phyloP scores from a whole-genome alignment of 2,797 vertebrate genomes.

The Eurystomus glaucurus region DNA sequence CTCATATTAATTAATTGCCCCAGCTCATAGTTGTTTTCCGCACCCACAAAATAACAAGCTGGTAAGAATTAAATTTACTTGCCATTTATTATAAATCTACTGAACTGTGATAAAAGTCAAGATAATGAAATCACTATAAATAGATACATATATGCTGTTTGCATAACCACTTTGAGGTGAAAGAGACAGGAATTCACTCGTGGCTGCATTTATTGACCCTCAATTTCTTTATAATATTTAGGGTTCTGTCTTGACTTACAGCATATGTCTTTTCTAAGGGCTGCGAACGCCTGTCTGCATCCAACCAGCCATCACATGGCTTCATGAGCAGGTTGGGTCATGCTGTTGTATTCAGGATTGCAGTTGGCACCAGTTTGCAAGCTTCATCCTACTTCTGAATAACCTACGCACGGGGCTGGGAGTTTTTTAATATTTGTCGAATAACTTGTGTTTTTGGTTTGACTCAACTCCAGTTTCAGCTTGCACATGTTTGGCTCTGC shows the following conservation, averaged over 20 bases:
- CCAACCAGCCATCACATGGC: not conserved
- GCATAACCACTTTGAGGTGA: not conserved
- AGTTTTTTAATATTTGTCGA: not conserved
- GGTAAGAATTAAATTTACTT: not conserved
- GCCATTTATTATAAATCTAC: not conserved
- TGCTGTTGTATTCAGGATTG: not conserved
- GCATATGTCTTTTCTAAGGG: no score
- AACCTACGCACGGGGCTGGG: not conserved
- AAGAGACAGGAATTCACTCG: not conserved
- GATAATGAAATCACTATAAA: not conserved
- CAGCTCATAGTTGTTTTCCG: not conserved
- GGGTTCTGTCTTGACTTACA: not conserved
- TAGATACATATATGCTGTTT: not conserved
- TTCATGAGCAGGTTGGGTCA: slow-evolving; percentile 23
- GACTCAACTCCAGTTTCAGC: not conserved
- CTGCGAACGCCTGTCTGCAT: not conserved
- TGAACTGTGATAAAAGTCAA: not conserved
- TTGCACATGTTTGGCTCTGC: slow-evolving; percentile 11
- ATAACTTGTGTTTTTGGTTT: not conserved
- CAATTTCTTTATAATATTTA: not conserved
- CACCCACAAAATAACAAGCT: not conserved
- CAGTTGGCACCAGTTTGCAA: not conserved
- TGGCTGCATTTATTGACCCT: not conserved
- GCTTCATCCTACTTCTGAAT: not conserved
- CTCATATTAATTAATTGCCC: not conserved